These are phyloP conservation scores for Enteromius thamalakanensis DNA, from an alignment of 2,797 vertebrate species.

Conservation along the genomic window DNA sequence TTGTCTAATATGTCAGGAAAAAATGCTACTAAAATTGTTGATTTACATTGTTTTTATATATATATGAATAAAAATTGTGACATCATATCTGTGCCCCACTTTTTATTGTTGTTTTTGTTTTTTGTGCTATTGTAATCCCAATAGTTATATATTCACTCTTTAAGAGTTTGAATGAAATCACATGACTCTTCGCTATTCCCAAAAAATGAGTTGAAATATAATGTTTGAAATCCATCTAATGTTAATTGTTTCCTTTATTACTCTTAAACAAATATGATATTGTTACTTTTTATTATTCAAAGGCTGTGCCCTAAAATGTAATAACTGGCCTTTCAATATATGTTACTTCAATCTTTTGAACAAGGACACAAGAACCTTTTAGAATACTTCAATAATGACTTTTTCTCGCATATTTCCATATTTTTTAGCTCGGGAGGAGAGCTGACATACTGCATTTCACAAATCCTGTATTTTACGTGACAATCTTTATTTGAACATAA, in stretches of 20 bases:
- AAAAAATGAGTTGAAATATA: neutral
- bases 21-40: neutral
- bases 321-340: neutral
- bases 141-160: neutral
- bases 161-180: neutral
- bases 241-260: neutral
- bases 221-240: neutral
- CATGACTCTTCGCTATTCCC: neutral
- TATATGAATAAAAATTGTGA: no score
- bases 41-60: neutral
- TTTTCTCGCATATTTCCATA: constrained; percentile 5
- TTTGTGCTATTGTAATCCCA: neutral
- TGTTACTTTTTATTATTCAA: constrained; percentile 17
- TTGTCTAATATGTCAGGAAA: neutral
- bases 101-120: neutral
- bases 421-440: constrained; percentile 10
- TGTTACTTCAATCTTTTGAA: neutral
- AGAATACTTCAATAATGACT: neutral
- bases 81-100: neutral
- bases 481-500: constrained; percentile 61
- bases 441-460: constrained; percentile 41
- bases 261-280: neutral
- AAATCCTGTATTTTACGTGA: constrained; percentile 57
- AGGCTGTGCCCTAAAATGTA: constrained; percentile 29
- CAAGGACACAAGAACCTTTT: neutral